These are phyloP conservation scores for Podabrus alpinus DNA, from an alignment of 2,888 invertebrate species.

Conservation along the genomic window DNA sequence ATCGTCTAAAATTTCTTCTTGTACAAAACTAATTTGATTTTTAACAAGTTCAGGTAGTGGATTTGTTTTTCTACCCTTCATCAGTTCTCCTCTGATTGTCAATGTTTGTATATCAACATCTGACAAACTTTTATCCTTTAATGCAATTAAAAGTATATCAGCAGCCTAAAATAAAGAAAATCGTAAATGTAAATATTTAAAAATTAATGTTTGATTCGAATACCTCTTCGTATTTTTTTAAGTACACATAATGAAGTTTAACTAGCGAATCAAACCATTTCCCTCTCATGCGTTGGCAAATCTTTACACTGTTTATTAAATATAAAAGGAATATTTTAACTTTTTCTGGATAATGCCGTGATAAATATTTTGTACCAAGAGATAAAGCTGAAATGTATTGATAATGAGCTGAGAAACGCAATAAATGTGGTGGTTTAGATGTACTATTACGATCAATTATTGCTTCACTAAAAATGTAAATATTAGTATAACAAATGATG, in stretches of 20 bases:
- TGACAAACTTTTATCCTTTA: slow-evolving; percentile 43
- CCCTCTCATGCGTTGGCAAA: slow-evolving; percentile 36
- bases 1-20: slow-evolving; percentile 5
- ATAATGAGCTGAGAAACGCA: slow-evolving; percentile 40
- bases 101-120: slow-evolving; percentile 39
- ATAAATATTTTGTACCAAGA: slow-evolving; percentile 33
- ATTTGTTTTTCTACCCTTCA: slow-evolving; percentile 25
- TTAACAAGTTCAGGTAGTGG: background rate
- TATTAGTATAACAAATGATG: background rate
- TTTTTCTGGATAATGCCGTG: slow-evolving; percentile 29
- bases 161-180: slow-evolving; percentile 55
- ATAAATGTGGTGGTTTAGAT: slow-evolving; percentile 31
- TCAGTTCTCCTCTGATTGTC: slow-evolving; percentile 32
- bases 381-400: slow-evolving; percentile 37
- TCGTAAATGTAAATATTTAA: slow-evolving; percentile 34
- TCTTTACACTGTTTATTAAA: slow-evolving; percentile 37
- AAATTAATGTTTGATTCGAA: slow-evolving; percentile 19
- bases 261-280: slow-evolving; percentile 42
- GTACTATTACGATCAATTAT: background rate
- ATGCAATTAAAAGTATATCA: slow-evolving; percentile 54
- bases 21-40: slow-evolving; percentile 6
- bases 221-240: slow-evolving; percentile 35
- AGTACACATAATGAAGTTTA: slow-evolving; percentile 32
- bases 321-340: slow-evolving; percentile 41
- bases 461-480: background rate